Evolutionary conservation across 1,140 invertebrate species (phyloP).

Genomic region (Ladona fulva): DNA sequence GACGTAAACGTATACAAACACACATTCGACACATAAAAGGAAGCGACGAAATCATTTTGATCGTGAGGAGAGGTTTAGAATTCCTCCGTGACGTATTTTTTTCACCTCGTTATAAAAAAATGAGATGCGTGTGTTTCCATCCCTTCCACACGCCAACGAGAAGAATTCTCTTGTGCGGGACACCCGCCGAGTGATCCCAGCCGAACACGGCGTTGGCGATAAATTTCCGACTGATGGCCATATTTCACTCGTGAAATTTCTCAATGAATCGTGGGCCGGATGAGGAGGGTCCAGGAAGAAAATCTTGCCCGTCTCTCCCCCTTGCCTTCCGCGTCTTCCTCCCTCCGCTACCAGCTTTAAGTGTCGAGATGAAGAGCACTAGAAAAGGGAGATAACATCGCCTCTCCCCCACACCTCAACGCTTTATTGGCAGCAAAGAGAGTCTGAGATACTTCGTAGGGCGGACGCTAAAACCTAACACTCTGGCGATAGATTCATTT

Average conservation of each 20-base stretch:
- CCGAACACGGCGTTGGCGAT: neutral
- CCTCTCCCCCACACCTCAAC: neutral
- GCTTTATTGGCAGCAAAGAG: no score
- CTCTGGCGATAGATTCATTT: no score
- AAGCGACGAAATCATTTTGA: neutral
- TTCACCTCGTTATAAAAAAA: neutral
- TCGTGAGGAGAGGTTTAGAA: slow-evolving; percentile 8
- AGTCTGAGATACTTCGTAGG: no score
- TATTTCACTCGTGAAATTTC: neutral
- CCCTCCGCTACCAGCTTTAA: neutral
- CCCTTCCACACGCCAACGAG: neutral
- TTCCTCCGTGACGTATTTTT: neutral
- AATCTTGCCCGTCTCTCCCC: neutral
- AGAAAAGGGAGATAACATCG: neutral
- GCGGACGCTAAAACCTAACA: no score
- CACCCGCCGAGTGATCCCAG: neutral
- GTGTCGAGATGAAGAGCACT: neutral
- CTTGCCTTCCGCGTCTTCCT: neutral
- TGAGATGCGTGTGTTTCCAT: neutral
- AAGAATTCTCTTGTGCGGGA: neutral
- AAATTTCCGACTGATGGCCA: neutral
- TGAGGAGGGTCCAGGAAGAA: neutral
- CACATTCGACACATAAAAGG: neutral
- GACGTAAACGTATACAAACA: neutral
- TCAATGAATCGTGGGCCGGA: slow-evolving; percentile 1